Evolutionary conservation across 1,140 invertebrate genomes (phyloP), one percentile per base, ranked within the genome.

Genomic region (Pachypsylla venusta): DNA sequence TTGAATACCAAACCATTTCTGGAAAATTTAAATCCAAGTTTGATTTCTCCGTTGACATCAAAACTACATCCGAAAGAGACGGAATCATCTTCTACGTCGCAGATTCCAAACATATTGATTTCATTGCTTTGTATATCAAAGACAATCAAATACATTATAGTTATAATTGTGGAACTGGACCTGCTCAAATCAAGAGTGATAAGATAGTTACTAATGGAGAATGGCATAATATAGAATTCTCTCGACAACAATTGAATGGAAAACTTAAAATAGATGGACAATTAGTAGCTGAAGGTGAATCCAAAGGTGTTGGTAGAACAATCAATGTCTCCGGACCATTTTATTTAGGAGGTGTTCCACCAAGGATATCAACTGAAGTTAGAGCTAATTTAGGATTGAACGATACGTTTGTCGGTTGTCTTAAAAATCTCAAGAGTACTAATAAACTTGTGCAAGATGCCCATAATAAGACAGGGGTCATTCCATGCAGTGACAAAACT

Each of bases 71-170:
- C 53, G 69, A 76, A 0, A n/a, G 22, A 48, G 80, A 90, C 64
- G 94, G 95, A 40, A 76, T 96, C 1, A 76, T 93, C 28, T 87
- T 97, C 70, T 97, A 93, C 70, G 81, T 83, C 0, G 72, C 82
- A 0, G 81, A 87, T 60, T 61, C 68, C 1, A 74, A 77, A 39
- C 81, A 85, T 16, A 74, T 74, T 25, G 86, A 96, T 67, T 87
- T 86, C 67, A 76, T 95, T 2, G 82, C 85, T 5, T 67, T 97
- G 0, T 91, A 84, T 65, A 74, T 98, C 68, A 76, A 80, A 53
- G 78, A 87, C 39, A 91, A 91, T 12, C 64, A 81, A 75, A 65
- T 92, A 14, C 68, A 81, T 55, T 89, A 83, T 65, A 73, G 76
- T 1, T 89, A 84, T 65, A 80, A 84, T 64, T 87, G 81, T 70